Conservation (phyloP, 2,113 vertebrate genomes). For the Ctenomys sociabilis region DNA sequence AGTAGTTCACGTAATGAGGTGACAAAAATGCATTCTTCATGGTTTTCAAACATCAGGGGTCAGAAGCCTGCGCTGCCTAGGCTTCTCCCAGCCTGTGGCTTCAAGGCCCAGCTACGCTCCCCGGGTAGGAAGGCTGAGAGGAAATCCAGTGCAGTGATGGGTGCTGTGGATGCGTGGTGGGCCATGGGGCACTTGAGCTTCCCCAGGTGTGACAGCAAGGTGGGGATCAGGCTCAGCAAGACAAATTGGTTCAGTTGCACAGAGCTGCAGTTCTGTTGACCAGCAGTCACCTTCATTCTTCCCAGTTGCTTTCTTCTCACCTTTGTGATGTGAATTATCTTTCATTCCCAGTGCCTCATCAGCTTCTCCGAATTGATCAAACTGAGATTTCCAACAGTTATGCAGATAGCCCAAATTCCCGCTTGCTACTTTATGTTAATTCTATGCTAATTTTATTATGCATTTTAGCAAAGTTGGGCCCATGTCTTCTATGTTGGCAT, state of each 20-base stretch:
- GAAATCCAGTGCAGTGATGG: neutral
- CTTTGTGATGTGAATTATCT: neutral
- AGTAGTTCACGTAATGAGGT: neutral
- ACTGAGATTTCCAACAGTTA: neutral
- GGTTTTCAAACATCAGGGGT: neutral
- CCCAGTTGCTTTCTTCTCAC: neutral
- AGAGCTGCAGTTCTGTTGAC: neutral
- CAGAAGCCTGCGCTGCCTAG: neutral
- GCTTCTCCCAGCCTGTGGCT: neutral
- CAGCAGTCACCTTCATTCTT: neutral
- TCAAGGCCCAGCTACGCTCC: neutral
- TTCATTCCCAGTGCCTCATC: neutral
- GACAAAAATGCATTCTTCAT: neutral
- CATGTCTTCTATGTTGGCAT: neutral
- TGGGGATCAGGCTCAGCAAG: neutral
- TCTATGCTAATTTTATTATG: neutral
- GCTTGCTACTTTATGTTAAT: neutral
- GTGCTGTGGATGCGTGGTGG: fast-evolving
- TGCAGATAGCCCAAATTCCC: neutral
- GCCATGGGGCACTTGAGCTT: neutral
- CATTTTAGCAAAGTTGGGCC: neutral
- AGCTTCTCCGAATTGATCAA: constrained; percentile 1
- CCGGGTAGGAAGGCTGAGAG: neutral
- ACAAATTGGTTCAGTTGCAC: neutral
- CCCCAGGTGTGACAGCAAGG: neutral